Evolutionary conservation across 1,140 invertebrate species (phyloP), one percentile per base, ranked within the genome.

Genomic region (Bombus difficillimus): DNA sequence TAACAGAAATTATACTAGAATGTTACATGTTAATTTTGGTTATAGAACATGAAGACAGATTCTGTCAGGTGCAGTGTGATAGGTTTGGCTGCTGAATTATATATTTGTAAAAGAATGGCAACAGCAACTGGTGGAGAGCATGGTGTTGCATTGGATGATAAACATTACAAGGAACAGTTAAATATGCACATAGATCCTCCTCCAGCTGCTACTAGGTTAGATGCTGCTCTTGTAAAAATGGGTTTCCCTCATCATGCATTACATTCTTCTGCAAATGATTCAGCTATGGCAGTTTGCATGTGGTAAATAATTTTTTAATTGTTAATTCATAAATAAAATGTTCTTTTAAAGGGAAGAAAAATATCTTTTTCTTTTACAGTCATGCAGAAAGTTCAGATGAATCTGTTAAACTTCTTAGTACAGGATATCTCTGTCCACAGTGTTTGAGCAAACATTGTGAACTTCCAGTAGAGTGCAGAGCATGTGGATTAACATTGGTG

Each of bases 391-490:
- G 97, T 90, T 94, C 96, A 62, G 96, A 97, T 81, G 96, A 96
- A 80, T 96, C 95, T 8, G 96, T 96, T 79, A 97, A 96, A 93
- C 94, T 97, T 83, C 97, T 95, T 91, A 96, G 96, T 59, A 97
- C 96, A 28, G 99, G 99, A 5, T 99, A 99, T 93, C 97, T 99
- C 91, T 99, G 99, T 94, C 99, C 98, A 39, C 98, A 99, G 93
- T 99, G 99, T 95, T 97, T 97, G 85, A 98, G 98, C 94, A 99
- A 99, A 96, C 99, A 99, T 95, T 99, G 99, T 95, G 98, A 99
- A 94, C 96, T 99, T 86, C 99, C 99, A 1, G 98, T 99, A 2
- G 99, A 99, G 95, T 99, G 99, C 94, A 97, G 97, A 93, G 97
- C 98, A 25, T 99, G 99, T 95, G 98, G 98, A 22, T 95, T 99